phyloP scores from a whole-genome alignment of 2,797 vertebrate genomes.

The Macropodus opercularis region DNA sequence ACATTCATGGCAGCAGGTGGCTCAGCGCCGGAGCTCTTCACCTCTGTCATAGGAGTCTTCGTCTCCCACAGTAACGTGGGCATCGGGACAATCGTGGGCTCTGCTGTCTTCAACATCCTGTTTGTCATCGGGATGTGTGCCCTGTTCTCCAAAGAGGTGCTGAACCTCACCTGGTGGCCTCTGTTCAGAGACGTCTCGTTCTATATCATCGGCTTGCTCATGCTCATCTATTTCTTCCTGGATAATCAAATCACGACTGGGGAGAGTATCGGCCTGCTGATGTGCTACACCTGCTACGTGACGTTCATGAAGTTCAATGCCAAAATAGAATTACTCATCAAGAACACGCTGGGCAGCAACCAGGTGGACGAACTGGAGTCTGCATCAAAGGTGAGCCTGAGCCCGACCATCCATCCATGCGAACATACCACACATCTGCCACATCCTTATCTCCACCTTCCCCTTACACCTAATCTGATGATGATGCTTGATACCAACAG shows the following conservation, averaged over 20 bases:
- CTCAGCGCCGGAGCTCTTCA: constrained; percentile 97
- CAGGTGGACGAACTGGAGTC: constrained; percentile 88
- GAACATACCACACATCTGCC: constrained; percentile 6
- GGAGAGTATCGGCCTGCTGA: constrained; percentile 89
- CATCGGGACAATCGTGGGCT: constrained; percentile 97
- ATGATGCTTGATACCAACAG: too few relatives aligned
- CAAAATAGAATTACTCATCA: constrained; percentile 86
- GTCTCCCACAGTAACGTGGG: constrained; percentile 96
- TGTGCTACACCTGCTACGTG: constrained; percentile 89
- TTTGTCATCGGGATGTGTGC: constrained; percentile 99
- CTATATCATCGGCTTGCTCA: constrained; percentile 93
- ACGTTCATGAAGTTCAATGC: constrained; percentile 97
- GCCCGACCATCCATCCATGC: constrained; percentile 16
- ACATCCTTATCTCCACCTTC: constrained; percentile 2
- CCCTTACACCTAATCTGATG: too few relatives aligned
- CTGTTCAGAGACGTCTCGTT: constrained; percentile 96
- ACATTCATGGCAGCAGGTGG: constrained; percentile 98
- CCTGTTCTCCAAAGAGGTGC: constrained; percentile 93
- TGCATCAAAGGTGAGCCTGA: constrained; percentile 88
- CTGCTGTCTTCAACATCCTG: constrained; percentile 97
- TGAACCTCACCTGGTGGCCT: constrained; percentile 98
- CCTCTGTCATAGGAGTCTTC: constrained; percentile 96
- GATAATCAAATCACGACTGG: constrained; percentile 90
- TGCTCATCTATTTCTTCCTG: constrained; percentile 96
- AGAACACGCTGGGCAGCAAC: constrained; percentile 85